A percentile compares a stretch with the other conserved stretches of the same genome.
These are phyloP conservation scores for Nephotettix cincticeps DNA, from an alignment of 1,140 invertebrate genomes.

Conservation along the genomic window DNA sequence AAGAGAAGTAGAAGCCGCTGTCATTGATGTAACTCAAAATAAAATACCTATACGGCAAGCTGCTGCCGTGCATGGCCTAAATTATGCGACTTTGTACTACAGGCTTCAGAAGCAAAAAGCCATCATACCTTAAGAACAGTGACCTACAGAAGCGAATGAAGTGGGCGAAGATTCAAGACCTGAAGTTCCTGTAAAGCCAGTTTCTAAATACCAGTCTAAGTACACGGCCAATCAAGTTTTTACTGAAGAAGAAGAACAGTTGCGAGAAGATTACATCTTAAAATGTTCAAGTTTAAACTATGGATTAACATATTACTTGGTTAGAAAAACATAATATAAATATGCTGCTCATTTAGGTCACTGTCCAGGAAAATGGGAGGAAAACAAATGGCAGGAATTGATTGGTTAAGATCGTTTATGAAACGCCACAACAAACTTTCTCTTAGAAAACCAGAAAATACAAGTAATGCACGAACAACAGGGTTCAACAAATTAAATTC, in stretches of 20 bases:
- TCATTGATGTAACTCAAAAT: background rate
- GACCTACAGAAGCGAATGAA: background rate
- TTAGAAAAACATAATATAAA: conserved; percentile 14
- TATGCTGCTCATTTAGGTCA: background rate
- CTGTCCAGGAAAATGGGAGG: conserved; percentile 41
- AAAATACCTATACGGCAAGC: background rate
- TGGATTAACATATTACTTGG: conserved; percentile 6
- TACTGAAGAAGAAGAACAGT: conserved; percentile 13
- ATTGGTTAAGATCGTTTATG: conserved; percentile 47
- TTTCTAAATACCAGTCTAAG: conserved; percentile 15
- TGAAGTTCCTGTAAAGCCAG: background rate
- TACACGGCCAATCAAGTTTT: conserved; percentile 15
- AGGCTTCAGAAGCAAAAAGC: background rate
- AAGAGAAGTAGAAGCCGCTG: conserved; percentile 1
- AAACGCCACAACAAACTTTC: conserved; percentile 40
- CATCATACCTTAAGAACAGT: background rate
- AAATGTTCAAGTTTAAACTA: conserved; percentile 17
- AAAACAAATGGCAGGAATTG: conserved; percentile 43
- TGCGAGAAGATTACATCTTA: conserved; percentile 3
- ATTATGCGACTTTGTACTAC: background rate
- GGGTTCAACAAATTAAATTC: conserved; percentile 42
- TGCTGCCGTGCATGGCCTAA: background rate
- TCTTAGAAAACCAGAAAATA: conserved; percentile 37
- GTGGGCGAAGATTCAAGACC: background rate
- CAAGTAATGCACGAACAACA: conserved; percentile 40